phyloP scores from a whole-genome alignment of 2,113 vertebrate species.

The Elephantulus edwardii region DNA sequence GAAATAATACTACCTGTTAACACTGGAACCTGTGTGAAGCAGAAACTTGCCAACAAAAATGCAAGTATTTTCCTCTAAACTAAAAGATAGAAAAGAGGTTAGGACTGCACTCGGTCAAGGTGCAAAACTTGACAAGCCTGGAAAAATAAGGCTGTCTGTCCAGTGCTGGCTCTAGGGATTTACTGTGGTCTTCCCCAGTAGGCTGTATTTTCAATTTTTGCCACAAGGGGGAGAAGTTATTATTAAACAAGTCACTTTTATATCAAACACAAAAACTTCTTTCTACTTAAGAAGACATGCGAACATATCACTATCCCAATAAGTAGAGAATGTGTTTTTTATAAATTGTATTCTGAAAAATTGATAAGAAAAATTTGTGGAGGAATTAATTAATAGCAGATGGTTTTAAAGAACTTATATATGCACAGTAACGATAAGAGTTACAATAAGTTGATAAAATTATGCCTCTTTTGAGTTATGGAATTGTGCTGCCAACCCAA shows the following conservation, averaged over 20 bases:
- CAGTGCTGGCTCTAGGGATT: not conserved
- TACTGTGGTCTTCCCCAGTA: constrained; percentile 2
- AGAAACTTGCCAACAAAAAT: not conserved
- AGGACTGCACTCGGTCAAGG: not conserved
- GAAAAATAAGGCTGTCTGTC: not conserved
- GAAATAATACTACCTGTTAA: not conserved
- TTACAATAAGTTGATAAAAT: constrained; percentile 42
- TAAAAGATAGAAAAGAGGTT: not conserved
- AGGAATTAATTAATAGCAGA: constrained; percentile 12
- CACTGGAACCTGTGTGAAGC: not conserved
- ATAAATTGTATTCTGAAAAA: constrained; percentile 34
- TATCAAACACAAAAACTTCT: constrained; percentile 46
- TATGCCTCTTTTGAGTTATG: constrained; percentile 38
- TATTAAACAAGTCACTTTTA: too few species aligned
- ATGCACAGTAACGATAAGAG: not conserved
- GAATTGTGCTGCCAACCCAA: constrained; percentile 29
- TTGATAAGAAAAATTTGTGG: constrained; percentile 18
- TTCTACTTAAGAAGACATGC: not conserved
- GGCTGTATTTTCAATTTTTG: constrained; percentile 69
- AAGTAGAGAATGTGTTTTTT: not conserved
- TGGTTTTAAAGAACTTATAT: constrained; percentile 30
- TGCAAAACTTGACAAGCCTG: not conserved
- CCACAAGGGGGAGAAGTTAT: constrained; percentile 75
- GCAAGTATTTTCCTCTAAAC: not conserved
- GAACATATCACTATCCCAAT: not conserved